These are phyloP conservation scores for Micromys minutus DNA, from an alignment of 2,113 vertebrate species.

Conservation along the genomic window DNA sequence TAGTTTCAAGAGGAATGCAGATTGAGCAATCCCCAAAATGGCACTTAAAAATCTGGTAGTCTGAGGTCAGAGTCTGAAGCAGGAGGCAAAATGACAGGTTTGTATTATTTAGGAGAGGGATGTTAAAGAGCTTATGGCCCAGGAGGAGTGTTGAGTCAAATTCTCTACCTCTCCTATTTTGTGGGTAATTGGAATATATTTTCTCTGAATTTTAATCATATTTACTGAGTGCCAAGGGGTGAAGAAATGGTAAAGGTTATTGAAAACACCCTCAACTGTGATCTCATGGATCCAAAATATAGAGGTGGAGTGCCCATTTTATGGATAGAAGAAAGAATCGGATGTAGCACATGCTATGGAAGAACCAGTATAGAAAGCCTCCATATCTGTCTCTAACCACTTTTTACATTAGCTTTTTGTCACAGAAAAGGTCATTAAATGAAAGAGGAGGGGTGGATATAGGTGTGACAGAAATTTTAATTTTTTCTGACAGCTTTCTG, in stretches of 20 bases:
- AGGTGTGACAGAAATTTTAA: background rate
- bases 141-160: background rate
- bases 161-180: background rate
- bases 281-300: background rate
- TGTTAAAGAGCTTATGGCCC: background rate
- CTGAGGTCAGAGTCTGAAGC: background rate
- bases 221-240: background rate
- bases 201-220: background rate
- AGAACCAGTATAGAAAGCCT: background rate
- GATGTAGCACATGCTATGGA: background rate
- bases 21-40: background rate
- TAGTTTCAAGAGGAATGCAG: background rate
- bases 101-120: background rate
- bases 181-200: background rate
- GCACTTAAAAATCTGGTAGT: background rate
- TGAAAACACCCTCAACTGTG: too few species aligned
- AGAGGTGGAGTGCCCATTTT: background rate
- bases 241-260: background rate
- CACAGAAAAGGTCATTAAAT: background rate
- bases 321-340: background rate
- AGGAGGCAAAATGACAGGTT: background rate
- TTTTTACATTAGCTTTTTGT: background rate
- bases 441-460: background rate
- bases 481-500: background rate
- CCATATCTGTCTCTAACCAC: background rate